Conservation (phyloP, 2,888 invertebrate genomes). For the Andrena haemorrhoa region DNA sequence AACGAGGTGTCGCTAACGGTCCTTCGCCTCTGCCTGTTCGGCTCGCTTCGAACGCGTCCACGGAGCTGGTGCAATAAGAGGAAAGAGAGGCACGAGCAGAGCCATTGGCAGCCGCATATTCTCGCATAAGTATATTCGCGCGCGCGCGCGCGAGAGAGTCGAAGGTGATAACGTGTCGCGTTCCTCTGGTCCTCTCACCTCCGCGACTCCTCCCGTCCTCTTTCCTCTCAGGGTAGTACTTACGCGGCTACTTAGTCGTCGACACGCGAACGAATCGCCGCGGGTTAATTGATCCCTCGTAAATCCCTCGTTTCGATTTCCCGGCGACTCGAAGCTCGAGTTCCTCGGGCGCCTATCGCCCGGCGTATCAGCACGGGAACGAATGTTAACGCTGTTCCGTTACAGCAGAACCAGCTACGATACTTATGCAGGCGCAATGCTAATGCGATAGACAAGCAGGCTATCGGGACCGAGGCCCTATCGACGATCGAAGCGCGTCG, state of each 20-base stretch:
- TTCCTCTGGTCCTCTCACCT: constrained; percentile 40
- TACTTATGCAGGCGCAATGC: constrained; percentile 42
- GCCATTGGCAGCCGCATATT: constrained; percentile 60
- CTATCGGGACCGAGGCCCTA: constrained; percentile 15
- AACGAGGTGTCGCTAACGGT: constrained; percentile 74
- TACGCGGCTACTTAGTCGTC: background rate
- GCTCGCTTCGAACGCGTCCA: constrained; percentile 47
- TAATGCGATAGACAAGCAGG: constrained; percentile 42
- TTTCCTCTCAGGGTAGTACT: background rate
- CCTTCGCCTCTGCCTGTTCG: constrained; percentile 61
- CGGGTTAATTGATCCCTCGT: constrained; percentile 50
- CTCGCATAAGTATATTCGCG: constrained; percentile 53
- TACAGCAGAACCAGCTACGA: constrained; percentile 24
- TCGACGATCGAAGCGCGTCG: constrained; percentile 32
- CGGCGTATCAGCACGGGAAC: background rate
- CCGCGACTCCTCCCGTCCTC: background rate
- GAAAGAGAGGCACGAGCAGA: constrained; percentile 51
- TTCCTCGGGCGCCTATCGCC: background rate
- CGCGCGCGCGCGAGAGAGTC: constrained; percentile 32
- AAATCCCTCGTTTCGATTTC: constrained; percentile 27
- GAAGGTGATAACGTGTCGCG: constrained; percentile 67
- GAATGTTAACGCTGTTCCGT: constrained; percentile 39
- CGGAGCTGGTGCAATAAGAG: constrained; percentile 58
- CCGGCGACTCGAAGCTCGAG: background rate
- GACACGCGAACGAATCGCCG: constrained; percentile 5